Base-by-base conservation (phyloP, 2,113 vertebrate species). In the Zosterops borbonicus region DNA sequence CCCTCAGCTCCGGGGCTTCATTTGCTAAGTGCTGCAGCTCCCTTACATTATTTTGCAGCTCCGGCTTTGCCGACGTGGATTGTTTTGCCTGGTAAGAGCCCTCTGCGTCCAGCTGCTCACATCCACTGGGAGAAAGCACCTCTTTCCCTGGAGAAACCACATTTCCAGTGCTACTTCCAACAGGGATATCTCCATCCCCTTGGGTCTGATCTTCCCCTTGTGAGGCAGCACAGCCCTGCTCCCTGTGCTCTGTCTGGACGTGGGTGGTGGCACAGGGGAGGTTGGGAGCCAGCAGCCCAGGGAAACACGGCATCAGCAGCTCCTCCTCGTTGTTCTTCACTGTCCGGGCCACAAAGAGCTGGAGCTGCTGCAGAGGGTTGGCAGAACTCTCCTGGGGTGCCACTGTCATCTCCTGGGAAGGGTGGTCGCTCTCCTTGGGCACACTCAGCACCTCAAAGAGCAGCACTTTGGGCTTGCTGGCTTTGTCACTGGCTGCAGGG, bases 341-440 rank as follows among this genome's bases (percentile, higher is more conserved):
- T 0, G 98, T 97, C 37, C 97, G 86, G 35, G 97, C 94, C 18
- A 98, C 98, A 1, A 97, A 97, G 73, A 97, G 92, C 93, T 98
- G 97, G 24, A 97, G 96, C 39, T 98, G 98, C 81, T 93, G 92
- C 37, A 97, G 71, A 4, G 98, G 95, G 84, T 95, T 97, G 14
- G 88, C 79, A 37, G 91, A 41, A 5, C 92, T 69, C 29, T 94
- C 96, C 85, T 55, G 92, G 42, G 91, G 24, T 6, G 52, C 19
- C 25, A 9, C 9, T 7, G 6, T 6, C 11, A 5, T 6, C 27
- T 76, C 60, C 35, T 28, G 92, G 31, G 59, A 81, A 44, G 29
- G 2, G 5, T 1, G 16, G 11, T 55, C 10, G 0, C 62, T 67
- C 42, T 96, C 91, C 64, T 95, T 94, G 80, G 92, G 79, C 58